Evolutionary conservation across 2,888 invertebrate species (phyloP).

Genomic region (Melanotus villosus): DNA sequence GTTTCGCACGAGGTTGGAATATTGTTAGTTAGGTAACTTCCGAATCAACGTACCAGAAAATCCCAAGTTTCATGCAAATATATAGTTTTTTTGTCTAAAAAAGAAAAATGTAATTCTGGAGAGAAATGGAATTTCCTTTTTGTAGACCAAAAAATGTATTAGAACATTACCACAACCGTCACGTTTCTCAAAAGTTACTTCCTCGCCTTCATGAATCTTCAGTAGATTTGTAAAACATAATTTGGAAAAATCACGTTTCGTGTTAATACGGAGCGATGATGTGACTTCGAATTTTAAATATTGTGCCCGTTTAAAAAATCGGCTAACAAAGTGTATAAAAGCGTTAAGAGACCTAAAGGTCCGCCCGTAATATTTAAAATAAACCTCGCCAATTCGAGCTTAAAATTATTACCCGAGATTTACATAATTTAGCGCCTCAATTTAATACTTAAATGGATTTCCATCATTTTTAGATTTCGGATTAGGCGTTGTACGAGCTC

Average conservation of each 20-base stretch:
- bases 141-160: neutral
- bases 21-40: too few relatives aligned
- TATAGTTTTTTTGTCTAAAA: constrained; percentile 7
- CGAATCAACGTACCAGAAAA: neutral
- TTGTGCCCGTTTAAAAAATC: neutral
- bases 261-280: constrained; percentile 8
- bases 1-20: too few relatives aligned
- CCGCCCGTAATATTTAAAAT: neutral
- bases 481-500: neutral
- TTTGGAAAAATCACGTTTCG: constrained; percentile 14
- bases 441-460: constrained; percentile 19
- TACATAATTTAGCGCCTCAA: constrained; percentile 16
- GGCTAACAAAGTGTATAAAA: neutral
- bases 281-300: neutral
- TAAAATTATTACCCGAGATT: constrained; percentile 1
- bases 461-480: constrained; percentile 14
- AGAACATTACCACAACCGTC: constrained; percentile 13
- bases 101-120: constrained; percentile 7
- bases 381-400: neutral
- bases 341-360: too few relatives aligned
- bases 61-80: neutral
- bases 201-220: constrained; percentile 5
- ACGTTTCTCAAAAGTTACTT: constrained; percentile 13
- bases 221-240: constrained; percentile 18
- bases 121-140: constrained; percentile 14